Conservation (phyloP, 2,113 vertebrate genomes). For the Misgurnus anguillicaudatus region DNA sequence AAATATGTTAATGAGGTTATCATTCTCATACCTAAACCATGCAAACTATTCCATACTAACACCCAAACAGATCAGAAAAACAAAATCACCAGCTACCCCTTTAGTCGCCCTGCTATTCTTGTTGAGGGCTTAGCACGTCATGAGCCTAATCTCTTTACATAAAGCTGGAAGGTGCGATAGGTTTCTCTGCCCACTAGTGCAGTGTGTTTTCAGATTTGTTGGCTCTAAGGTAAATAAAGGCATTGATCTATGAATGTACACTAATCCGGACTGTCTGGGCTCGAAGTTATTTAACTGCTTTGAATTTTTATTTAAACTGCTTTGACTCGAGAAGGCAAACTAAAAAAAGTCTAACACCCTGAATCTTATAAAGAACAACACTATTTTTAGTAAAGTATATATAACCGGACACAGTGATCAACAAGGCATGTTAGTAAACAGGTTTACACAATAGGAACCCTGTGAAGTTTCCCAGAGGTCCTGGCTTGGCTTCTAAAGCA, state of each 20-base stretch:
- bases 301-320: too few relatives aligned
- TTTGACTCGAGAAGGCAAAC: neutral
- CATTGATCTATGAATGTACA: slow-evolving; percentile 1
- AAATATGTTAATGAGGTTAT: slow-evolving; percentile 4
- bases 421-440: slow-evolving; percentile 35
- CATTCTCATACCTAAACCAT: neutral
- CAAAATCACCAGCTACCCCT: neutral
- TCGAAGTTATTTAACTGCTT: neutral
- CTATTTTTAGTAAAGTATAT: neutral
- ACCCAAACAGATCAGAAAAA: neutral
- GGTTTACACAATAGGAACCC: slow-evolving; percentile 25
- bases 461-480: slow-evolving; percentile 28
- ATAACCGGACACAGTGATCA: neutral
- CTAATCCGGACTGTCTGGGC: neutral
- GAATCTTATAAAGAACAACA: too few relatives aligned
- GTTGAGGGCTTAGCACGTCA: slow-evolving; percentile 23
- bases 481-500: slow-evolving; percentile 32
- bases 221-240: slow-evolving; percentile 1
- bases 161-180: slow-evolving; percentile 25
- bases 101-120: slow-evolving; percentile 4
- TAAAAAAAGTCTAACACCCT: neutral
- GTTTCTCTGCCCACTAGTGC: neutral
- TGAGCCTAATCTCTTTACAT: slow-evolving; percentile 45
- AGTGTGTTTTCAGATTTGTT: slow-evolving; percentile 8
- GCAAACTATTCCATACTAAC: neutral